Evolutionary conservation across 2,113 vertebrate species (phyloP), one percentile per base, ranked within the genome.

Genomic region (Struthidea cinerea): DNA sequence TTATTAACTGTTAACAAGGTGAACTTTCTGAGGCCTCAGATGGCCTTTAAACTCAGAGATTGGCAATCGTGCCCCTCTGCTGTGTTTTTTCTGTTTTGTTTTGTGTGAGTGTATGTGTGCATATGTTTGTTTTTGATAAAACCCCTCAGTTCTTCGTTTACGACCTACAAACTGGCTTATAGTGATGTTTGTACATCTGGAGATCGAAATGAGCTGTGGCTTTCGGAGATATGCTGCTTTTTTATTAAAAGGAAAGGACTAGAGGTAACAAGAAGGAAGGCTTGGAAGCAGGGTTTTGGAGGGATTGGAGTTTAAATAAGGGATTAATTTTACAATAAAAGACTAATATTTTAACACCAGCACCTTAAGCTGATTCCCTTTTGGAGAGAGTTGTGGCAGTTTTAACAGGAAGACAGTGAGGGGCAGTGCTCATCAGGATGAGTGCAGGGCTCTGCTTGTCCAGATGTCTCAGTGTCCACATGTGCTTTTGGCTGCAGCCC

Each of bases 131-230:
- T 97, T 97, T 95, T 97, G 68, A 77, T 88, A 95, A 95, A 95
- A 94, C 64, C 82, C 37, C 22, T 92, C 76, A 73, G 44, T 95
- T 97, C 90, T 97, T 91, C 47, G 88, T 96, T 97, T 95, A 92
- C 33, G 79, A 95, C 79, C 84, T 97, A 83, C 95, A 96, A 96
- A 93, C 83, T 90, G 97, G 88, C 87, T 97, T 96, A 84, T 63
- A 70, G 65, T 0, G 5, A 65, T 97, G 84, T 97, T 97, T 98
- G 67, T 97, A 94, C 95, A 98, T 95, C 97, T 98, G 96, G 90
- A 87, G 91, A 94, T 64, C 0, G 21, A 98, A 97, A 96, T 76
- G 61, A 71, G 42, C 91, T 95, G 64, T 1, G 9, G 85, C 55
- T 81, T 90, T 81, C 16, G 1, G 84, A 93, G 87, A 92, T 94